phyloP scores from a whole-genome alignment of 2,888 invertebrate species.

The Nephrocerus scutellatus region DNA sequence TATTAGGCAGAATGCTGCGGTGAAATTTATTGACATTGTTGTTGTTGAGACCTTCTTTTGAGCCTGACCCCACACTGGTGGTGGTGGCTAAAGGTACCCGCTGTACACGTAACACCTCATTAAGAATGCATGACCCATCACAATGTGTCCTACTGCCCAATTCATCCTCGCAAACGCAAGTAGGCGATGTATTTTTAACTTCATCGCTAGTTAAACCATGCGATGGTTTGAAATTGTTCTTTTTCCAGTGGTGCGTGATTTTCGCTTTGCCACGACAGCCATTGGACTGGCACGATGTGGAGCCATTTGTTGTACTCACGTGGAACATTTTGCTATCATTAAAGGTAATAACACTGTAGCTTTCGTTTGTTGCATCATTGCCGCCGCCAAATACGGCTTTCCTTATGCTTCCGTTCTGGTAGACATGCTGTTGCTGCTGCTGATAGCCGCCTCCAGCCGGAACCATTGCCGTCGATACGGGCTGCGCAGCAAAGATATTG shows the following conservation, averaged over 20 bases:
- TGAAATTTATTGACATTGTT: not conserved
- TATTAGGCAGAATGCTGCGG: slow-evolving; percentile 2
- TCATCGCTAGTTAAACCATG: too few relatives aligned
- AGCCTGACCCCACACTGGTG: slow-evolving; percentile 15
- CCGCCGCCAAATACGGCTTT: slow-evolving; percentile 4
- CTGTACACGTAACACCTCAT: slow-evolving; percentile 34
- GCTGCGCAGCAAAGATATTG: slow-evolving; percentile 26
- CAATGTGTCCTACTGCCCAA: slow-evolving; percentile 35
- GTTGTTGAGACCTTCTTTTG: slow-evolving; percentile 14
- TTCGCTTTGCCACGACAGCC: slow-evolving; percentile 1
- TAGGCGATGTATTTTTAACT: too few relatives aligned
- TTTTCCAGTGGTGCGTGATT: slow-evolving; percentile 33
- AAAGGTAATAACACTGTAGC: slow-evolving; percentile 19
- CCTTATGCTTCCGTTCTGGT: not conserved
- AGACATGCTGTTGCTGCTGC: slow-evolving; percentile 1
- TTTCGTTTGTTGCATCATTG: slow-evolving; percentile 20
- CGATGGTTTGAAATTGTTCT: slow-evolving; percentile 38
- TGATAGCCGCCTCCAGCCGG: not conserved
- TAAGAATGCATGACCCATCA: slow-evolving; percentile 37
- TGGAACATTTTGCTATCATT: slow-evolving; percentile 13
- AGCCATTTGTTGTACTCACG: too few relatives aligned
- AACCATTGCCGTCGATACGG: not conserved
- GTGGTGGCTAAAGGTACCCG: slow-evolving; percentile 12
- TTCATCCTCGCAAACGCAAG: slow-evolving; percentile 37
- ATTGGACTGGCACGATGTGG: too few relatives aligned